A percentile compares a stretch with the other conserved stretches of the same genome.
Conservation (phyloP, 1,140 invertebrate species). For the Copidosoma floridanum region DNA sequence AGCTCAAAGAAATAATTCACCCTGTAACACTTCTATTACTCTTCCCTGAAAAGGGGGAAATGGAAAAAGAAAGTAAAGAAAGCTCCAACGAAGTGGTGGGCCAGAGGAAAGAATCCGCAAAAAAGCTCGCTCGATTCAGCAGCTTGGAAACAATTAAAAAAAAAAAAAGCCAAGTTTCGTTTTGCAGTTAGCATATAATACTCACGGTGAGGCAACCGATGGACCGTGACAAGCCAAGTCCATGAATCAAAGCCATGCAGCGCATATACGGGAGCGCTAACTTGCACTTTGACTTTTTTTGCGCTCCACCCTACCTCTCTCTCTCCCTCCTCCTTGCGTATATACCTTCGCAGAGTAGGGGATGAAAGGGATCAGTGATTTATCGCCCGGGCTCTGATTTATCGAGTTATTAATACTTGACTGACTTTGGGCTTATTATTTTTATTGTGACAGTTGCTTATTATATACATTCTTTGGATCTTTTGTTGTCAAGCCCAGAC, state of each 20-base stretch:
- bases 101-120: no score
- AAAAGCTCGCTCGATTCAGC: neutral
- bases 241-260: conserved; percentile 14
- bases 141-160: neutral
- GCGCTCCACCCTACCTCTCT: neutral
- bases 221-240: neutral
- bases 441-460: neutral
- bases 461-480: neutral
- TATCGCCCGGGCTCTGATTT: neutral
- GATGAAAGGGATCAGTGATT: conserved; percentile 8
- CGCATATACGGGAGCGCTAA: no score
- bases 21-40: no score
- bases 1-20: no score
- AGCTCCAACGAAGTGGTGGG: no score
- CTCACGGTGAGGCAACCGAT: neutral
- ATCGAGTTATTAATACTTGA: neutral
- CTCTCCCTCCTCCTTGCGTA: no score
- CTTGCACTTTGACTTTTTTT: conserved; percentile 1
- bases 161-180: neutral
- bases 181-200: neutral
- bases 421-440: conserved; percentile 7
- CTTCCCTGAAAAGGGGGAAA: no score
- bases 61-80: no score
- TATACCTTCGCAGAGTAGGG: no score
- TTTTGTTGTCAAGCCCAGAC: no score